Conservation (phyloP, 2,797 vertebrate species). For the Esox lucius region DNA sequence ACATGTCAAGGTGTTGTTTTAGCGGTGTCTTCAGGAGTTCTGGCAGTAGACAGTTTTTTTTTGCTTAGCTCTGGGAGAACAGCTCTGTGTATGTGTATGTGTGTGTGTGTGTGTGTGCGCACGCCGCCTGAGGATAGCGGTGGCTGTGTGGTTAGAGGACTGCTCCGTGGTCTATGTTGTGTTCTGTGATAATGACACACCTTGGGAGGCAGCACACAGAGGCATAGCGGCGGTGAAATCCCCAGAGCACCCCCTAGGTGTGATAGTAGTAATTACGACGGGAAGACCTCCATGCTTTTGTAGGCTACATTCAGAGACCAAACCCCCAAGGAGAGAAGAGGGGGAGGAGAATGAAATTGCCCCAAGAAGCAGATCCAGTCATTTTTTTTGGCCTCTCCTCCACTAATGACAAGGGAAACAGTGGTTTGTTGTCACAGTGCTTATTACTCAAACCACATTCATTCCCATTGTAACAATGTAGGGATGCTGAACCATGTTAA, state of each 20-base stretch:
- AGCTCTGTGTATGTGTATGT: background rate
- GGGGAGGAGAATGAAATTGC: slow-evolving; percentile 7
- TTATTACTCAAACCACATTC: too few species aligned
- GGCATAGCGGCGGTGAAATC: slow-evolving; percentile 42
- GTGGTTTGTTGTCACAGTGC: too few species aligned
- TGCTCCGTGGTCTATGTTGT: slow-evolving; percentile 29
- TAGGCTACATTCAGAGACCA: slow-evolving; percentile 12
- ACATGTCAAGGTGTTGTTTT: background rate
- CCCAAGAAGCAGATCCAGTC: slow-evolving; percentile 13
- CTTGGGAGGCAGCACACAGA: slow-evolving; percentile 50
- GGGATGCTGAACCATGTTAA: too few species aligned
- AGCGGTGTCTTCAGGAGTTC: background rate
- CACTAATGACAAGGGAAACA: background rate
- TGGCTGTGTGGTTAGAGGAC: slow-evolving; percentile 32
- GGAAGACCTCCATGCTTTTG: slow-evolving; percentile 36
- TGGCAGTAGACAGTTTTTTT: background rate
- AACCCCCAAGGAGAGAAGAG: slow-evolving; percentile 20
- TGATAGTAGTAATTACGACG: slow-evolving; percentile 68
- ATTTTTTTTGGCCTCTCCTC: background rate
- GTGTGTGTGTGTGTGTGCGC: slow-evolving; percentile 14
- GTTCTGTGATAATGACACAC: slow-evolving; percentile 67
- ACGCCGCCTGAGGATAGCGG: slow-evolving; percentile 28
- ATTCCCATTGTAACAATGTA: too few species aligned
- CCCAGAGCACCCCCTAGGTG: slow-evolving; percentile 60
- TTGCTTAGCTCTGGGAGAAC: background rate